These are phyloP conservation scores for Erebia ligea DNA, from an alignment of 2,888 invertebrate species.

Conservation along the genomic window DNA sequence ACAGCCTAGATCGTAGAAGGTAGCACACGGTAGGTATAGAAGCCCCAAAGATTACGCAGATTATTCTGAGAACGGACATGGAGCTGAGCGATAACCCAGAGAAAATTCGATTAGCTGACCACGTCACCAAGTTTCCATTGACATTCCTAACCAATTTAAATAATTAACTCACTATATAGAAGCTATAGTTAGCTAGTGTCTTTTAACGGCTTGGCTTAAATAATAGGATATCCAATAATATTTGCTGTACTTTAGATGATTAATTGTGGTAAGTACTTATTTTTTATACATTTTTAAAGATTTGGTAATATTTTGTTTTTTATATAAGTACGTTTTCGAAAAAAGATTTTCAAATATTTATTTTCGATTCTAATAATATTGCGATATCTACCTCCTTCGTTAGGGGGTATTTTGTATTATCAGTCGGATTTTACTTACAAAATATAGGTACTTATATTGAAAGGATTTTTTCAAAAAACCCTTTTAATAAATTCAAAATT, in stretches of 20 bases:
- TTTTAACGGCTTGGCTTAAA: too few relatives aligned
- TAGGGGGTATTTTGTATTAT: not conserved
- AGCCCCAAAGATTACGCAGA: conserved; percentile 31
- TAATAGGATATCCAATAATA: too few relatives aligned
- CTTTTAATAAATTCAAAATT: too few relatives aligned
- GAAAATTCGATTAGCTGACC: conserved; percentile 30
- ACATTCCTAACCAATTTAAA: not conserved
- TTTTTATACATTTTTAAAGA: too few relatives aligned
- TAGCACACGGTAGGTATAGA: conserved; percentile 5
- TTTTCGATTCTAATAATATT: too few relatives aligned
- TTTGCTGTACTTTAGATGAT: too few relatives aligned
- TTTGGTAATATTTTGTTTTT: not conserved
- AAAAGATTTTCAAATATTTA: not conserved
- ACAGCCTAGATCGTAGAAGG: conserved; percentile 3
- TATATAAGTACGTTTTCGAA: not conserved
- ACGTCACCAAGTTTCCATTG: conserved; percentile 12
- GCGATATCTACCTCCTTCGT: not conserved
- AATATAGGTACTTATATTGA: too few relatives aligned
- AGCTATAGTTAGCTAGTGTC: too few relatives aligned
- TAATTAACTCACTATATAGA: too few relatives aligned
- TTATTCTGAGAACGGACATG: conserved; percentile 31
- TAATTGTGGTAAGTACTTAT: too few relatives aligned
- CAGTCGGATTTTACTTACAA: not conserved
- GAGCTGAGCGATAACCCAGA: conserved; percentile 24
- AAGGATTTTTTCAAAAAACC: too few relatives aligned